A percentile compares a stretch with the other conserved stretches of the same genome.
Conservation (phyloP, 1,140 invertebrate species). For the Hydropsyche tenuis region DNA sequence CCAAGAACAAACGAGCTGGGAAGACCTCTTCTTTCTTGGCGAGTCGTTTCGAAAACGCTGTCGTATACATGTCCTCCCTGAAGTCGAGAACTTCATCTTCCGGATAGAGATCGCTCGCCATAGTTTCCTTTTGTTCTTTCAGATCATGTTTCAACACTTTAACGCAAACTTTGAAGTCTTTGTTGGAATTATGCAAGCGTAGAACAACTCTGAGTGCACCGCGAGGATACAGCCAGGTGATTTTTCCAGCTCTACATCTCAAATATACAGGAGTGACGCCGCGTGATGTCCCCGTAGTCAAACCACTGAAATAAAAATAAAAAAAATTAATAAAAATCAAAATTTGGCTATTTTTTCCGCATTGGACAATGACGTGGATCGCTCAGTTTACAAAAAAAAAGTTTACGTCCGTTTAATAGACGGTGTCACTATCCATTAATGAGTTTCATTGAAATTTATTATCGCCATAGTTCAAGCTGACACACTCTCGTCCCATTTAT, state of each 20-base stretch:
- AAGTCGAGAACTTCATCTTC: conserved; percentile 49
- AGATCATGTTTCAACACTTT: conserved; percentile 60
- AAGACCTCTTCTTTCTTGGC: conserved; percentile 52
- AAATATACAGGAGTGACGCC: conserved; percentile 80
- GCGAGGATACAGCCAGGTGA: conserved; percentile 77
- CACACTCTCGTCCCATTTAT: conserved; percentile 26
- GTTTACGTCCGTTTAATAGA: conserved; percentile 36
- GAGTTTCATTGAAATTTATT: conserved; percentile 46
- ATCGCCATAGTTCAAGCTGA: conserved; percentile 21
- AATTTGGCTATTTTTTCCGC: no score
- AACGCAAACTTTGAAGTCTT: conserved; percentile 75
- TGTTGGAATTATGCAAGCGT: conserved; percentile 64
- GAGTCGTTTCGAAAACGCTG: conserved; percentile 7
- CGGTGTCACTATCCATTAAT: conserved; percentile 45
- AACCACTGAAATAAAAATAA: conserved; percentile 60
- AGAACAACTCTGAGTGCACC: conserved; percentile 76
- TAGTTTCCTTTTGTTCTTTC: conserved; percentile 49
- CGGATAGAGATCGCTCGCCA: conserved; percentile 47
- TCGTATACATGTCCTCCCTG: conserved; percentile 39
- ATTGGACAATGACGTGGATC: neutral
- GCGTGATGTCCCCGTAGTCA: conserved; percentile 59
- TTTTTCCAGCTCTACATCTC: conserved; percentile 72
- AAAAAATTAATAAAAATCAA: neutral
- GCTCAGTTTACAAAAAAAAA: conserved; percentile 10
- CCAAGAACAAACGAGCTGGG: conserved; percentile 74